phyloP scores from a whole-genome alignment of 2,113 vertebrate genomes.

The Synodontis membranacea region DNA sequence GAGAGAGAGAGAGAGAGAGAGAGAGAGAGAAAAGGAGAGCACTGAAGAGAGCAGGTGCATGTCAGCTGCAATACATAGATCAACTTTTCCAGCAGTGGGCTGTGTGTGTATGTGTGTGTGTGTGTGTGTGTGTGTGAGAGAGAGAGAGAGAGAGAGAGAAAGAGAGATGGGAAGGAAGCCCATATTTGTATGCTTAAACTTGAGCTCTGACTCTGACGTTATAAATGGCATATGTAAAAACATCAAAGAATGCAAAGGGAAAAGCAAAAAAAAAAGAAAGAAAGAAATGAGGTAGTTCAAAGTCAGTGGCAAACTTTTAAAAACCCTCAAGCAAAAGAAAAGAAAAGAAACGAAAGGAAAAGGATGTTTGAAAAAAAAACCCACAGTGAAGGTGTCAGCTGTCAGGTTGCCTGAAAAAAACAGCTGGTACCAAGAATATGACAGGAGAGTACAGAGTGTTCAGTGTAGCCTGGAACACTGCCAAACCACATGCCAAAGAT shows the following conservation, averaged over 20 bases:
- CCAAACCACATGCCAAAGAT: conserved; percentile 66
- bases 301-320: background rate
- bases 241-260: conserved; percentile 16
- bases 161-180: background rate
- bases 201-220: background rate
- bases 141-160: conserved; percentile 22
- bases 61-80: conserved; percentile 75
- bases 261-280: conserved; percentile 42
- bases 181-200: background rate
- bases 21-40: conserved; percentile 15
- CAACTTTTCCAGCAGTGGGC: conserved; percentile 63
- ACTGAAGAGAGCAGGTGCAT: conserved; percentile 74
- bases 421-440: conserved; percentile 76
- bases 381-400: conserved; percentile 76
- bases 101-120: too few species aligned
- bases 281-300: conserved; percentile 5
- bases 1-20: background rate
- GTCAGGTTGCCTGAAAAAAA: conserved; percentile 68
- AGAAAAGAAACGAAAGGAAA: conserved; percentile 21
- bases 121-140: background rate
- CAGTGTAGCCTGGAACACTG: conserved; percentile 71
- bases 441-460: conserved; percentile 73
- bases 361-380: conserved; percentile 33
- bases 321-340: conserved; percentile 6
- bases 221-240: background rate